Evolutionary conservation across 2,888 invertebrate species (phyloP), one percentile per base, ranked within the genome.

Genomic region (Brenthis hecate): DNA sequence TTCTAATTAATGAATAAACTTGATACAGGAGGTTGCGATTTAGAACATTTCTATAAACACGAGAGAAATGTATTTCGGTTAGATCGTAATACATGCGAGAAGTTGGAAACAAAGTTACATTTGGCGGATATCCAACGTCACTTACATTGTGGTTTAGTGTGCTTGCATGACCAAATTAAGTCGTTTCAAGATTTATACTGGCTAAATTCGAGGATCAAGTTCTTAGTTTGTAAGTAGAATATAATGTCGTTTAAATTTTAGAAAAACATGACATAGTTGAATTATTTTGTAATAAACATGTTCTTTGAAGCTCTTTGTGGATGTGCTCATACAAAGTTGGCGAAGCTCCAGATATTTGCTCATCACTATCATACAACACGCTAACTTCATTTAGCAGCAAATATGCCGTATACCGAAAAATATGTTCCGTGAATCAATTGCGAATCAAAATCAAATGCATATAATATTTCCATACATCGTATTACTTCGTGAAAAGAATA

Each of bases 61-160:
- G 57, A 66, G 16, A 58, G 53, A 50, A 63, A 58, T 56, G 54
- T 58, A 66, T 61, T 64, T 54, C 55, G 60, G 63, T 69, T 61
- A 64, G 61, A 53, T 68, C 62, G 81, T 81, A 81, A 84, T 82
- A 81, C 81, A 82, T 82, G 78, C 77, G 78, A 76, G 79, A 83
- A 81, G 82, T 86, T 83, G 84, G 82, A 81, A 84, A 87, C 87
- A 86, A 85, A 88, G 84, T 85, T 85, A 82, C 83, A 81, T 89
- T 78, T 91, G 91, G 91, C 90, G 80, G 82, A 81, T 82, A 85
- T 88, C 90, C 90, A 91, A 88, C 79, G 79, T 81, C 85, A 85
- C 86, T 87, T 86, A 86, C 84, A 86, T 86, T 86, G 83, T 85
- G 84, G 87, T 88, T 87, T 85, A 85, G 80, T 83, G 77, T 73